phyloP scores from a whole-genome alignment of 2,888 invertebrate species.

The Congeria kusceri region DNA sequence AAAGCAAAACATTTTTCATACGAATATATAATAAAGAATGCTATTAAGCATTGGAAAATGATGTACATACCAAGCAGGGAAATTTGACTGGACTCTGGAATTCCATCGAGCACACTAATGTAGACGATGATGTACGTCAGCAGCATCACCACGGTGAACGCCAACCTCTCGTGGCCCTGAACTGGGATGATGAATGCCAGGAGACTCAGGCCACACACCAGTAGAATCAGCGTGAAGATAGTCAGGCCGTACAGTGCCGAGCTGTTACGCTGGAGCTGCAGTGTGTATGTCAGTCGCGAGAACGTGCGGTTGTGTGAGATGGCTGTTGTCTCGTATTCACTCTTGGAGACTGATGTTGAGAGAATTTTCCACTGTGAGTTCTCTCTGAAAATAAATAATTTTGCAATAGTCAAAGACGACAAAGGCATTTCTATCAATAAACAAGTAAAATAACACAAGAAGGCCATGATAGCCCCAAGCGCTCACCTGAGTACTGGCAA shows the following conservation, averaged over 20 bases:
- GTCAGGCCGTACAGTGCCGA: constrained; percentile 32
- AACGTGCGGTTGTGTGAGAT: constrained; percentile 1
- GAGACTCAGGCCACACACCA: constrained; percentile 41
- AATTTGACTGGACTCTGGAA: constrained; percentile 28
- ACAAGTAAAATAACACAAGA: too few relatives aligned
- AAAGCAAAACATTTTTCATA: too few relatives aligned
- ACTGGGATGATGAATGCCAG: constrained; percentile 53
- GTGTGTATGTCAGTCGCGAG: constrained; percentile 44
- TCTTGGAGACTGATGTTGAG: background rate
- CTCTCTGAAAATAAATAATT: constrained; percentile 20
- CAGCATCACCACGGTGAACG: constrained; percentile 32
- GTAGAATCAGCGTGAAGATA: constrained; percentile 35
- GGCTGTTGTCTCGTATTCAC: background rate
- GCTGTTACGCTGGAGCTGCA: constrained; percentile 23
- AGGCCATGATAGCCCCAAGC: too few relatives aligned
- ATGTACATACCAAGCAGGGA: constrained; percentile 38
- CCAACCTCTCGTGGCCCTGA: constrained; percentile 49
- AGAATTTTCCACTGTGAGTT: constrained; percentile 42
- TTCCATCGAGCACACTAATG: constrained; percentile 5
- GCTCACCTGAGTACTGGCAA: too few relatives aligned
- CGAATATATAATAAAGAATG: too few relatives aligned
- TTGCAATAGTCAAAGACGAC: background rate
- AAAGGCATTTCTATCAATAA: too few relatives aligned
- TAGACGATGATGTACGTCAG: constrained; percentile 28
- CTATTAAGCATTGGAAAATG: background rate